phyloP scores from a whole-genome alignment of 2,888 invertebrate species.

The Drosophila colorata region DNA sequence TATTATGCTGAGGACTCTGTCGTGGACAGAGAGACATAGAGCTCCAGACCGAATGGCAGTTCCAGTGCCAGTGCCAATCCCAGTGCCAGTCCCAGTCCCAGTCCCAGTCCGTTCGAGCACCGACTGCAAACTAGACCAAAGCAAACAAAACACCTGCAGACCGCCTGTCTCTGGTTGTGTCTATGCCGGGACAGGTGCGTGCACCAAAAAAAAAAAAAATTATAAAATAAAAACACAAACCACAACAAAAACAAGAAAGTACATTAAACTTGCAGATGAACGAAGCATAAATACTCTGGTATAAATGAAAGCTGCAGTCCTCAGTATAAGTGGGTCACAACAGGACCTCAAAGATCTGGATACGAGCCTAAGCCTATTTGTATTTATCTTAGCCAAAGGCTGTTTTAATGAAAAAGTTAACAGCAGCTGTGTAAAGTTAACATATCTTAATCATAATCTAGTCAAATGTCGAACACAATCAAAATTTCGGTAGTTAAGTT shows the following conservation, averaged over 20 bases:
- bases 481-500: background rate
- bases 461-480: background rate
- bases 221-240: background rate
- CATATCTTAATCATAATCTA: background rate
- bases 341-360: too few relatives aligned
- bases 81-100: background rate
- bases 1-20: slow-evolving; percentile 71
- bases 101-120: slow-evolving; percentile 17
- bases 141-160: slow-evolving; percentile 81
- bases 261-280: background rate
- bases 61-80: slow-evolving; percentile 12
- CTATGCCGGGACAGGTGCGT: slow-evolving; percentile 77
- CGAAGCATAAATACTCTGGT: slow-evolving; percentile 36
- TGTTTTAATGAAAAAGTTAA: too few relatives aligned
- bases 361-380: too few relatives aligned
- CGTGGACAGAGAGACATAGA: slow-evolving; percentile 5
- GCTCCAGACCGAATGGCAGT: slow-evolving; percentile 10
- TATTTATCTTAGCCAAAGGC: too few relatives aligned
- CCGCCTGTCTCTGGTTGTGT: slow-evolving; percentile 75
- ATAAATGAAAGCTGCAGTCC: too few relatives aligned
- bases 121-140: slow-evolving; percentile 50
- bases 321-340: too few relatives aligned
- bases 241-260: slow-evolving; percentile 30
- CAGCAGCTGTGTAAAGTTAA: too few relatives aligned
- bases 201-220: slow-evolving; percentile 53